Base-by-base conservation (phyloP, 2,888 invertebrate genomes). In the Lissocephala sabroskyi region DNA sequence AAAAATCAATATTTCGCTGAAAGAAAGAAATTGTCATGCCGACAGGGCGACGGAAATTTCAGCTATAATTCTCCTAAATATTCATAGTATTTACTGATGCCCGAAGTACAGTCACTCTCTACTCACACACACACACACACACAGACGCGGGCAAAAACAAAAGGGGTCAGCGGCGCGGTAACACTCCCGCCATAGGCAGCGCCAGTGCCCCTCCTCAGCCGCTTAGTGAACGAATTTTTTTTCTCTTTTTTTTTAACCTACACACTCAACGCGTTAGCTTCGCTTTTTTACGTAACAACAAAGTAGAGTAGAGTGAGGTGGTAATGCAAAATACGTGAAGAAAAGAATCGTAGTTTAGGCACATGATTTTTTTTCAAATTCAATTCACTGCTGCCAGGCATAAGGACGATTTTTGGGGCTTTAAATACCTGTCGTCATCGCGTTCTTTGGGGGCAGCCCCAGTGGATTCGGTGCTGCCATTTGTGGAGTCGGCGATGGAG, bases 341-440 rank as follows among this genome's bases (percentile, higher is more conserved):
- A 56, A 53, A 56, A 49, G 55, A 54, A 30, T 32, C 47, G 51
- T 67, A 51, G 60, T 65, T 23, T 51, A 62, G 62, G 77, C 68
- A 68, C 68, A 68, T 68, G 77, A 68, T 67, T 49, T 51, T 28
- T 46, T 42, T 46, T 48, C 11, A 5, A 23, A 7, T 23, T 23
- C 11, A n/a, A n/a, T n/a, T 23, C 13, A 2, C 4, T 18, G 10
- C 10, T 19, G 11, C 7, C 19, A 45, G 40, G 19, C 28, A 10
- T 28, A 39, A 39, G 18, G 28, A 39, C 2, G 46, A n/a, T n/a
- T n/a, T n/a, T 51, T 51, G 40, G 33, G 40, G 10, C 44, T 62
- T 51, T 51, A 79, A 85, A 82, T 90, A 92, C 91, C 91, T 91
- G 88, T 91, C 93, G 86, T 93, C 93, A 86, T 92, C 92, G 82